A percentile compares a stretch with the other conserved stretches of the same genome.
Evolutionary conservation across 1,140 invertebrate species (phyloP).

Genomic region (Odontomachus brunneus): DNA sequence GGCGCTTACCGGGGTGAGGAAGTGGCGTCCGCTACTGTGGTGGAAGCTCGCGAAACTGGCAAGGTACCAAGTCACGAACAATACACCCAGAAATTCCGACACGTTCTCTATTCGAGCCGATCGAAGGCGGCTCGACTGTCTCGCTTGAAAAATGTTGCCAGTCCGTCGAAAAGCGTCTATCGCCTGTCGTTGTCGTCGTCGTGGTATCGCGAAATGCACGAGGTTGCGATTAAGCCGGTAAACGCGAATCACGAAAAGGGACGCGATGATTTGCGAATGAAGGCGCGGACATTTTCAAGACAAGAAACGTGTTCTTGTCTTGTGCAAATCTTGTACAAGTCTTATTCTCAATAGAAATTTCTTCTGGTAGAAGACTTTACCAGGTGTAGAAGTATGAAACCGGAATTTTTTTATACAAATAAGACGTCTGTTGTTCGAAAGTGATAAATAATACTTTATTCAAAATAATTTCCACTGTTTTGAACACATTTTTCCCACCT

Average conservation of each 20-base stretch:
- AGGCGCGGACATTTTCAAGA: no score
- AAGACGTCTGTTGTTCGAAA: no score
- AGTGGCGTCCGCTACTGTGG: conserved; percentile 39
- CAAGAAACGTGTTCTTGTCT: no score
- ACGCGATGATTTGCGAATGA: neutral
- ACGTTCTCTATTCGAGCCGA: conserved; percentile 61
- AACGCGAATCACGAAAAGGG: neutral
- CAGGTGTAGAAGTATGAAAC: no score
- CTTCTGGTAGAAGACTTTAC: no score
- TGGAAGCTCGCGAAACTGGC: conserved; percentile 62
- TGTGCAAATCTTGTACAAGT: no score
- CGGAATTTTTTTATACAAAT: no score
- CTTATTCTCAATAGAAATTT: no score
- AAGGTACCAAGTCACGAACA: conserved; percentile 73
- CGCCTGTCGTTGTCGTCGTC: conserved; percentile 2
- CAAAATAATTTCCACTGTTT: no score
- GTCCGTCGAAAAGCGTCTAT: conserved; percentile 10
- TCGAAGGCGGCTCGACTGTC: conserved; percentile 22
- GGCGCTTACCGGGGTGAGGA: conserved; percentile 49
- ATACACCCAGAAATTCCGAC: conserved; percentile 71
- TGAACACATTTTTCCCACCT: no score
- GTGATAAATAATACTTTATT: no score
- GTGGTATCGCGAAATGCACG: neutral
- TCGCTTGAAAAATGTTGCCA: conserved; percentile 51
- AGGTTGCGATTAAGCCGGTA: conserved; percentile 35